Evolutionary conservation across 2,888 invertebrate species (phyloP).

Genomic region (Anoplius nigerrimus): DNA sequence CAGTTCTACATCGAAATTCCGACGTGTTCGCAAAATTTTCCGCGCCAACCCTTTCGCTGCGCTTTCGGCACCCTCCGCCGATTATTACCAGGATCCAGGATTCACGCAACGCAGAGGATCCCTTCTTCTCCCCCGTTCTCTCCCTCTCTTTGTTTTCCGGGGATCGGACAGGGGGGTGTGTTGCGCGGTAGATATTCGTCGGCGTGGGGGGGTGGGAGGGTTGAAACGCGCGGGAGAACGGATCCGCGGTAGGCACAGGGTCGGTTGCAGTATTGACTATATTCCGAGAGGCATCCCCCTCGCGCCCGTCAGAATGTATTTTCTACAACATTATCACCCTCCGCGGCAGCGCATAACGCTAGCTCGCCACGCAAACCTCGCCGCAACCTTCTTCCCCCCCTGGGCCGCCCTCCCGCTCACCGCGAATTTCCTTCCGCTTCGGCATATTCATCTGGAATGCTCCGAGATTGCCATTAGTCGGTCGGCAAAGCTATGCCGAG

Average conservation of each 20-base stretch:
- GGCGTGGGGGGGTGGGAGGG: not conserved
- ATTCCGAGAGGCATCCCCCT: constrained; percentile 44
- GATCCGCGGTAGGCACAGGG: constrained; percentile 32
- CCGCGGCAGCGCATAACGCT: constrained; percentile 24
- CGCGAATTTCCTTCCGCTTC: constrained; percentile 7
- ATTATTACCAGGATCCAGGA: no score
- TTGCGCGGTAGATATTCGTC: not conserved
- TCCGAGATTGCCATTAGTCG: not conserved
- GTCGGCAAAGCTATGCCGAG: no score
- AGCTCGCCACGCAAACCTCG: constrained; percentile 16
- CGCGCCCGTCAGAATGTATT: constrained; percentile 49
- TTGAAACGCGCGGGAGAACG: not conserved
- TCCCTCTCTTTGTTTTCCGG: not conserved
- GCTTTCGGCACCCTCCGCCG: not conserved
- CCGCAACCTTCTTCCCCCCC: no score
- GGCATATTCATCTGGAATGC: not conserved
- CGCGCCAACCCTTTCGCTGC: constrained; percentile 3
- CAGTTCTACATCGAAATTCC: no score
- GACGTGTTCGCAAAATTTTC: not conserved
- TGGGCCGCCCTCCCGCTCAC: not conserved
- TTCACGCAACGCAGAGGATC: no score
- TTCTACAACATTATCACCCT: constrained; percentile 59
- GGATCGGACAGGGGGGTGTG: not conserved
- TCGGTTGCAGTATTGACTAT: constrained; percentile 67
- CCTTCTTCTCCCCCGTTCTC: not conserved